Evolutionary conservation across 92 coral and sea anemone species (phyloP).

Genomic region (Actinernus sp.): DNA sequence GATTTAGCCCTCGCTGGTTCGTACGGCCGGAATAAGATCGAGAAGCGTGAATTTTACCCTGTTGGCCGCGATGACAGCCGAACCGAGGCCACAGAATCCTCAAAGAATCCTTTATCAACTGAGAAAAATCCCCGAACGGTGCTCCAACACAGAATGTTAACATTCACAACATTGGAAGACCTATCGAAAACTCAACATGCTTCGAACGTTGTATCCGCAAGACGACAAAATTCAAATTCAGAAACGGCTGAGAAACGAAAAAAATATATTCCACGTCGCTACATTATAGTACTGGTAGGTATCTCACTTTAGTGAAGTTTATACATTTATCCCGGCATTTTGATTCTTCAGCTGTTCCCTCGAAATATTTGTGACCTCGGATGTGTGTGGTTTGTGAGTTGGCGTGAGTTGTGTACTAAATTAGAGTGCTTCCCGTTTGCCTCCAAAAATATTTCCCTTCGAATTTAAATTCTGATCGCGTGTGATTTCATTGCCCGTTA

Average conservation of each 20-base stretch:
- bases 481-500: no score
- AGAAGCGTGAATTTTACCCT: slow-evolving; percentile 14
- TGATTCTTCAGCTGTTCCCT: no score
- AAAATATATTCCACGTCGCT: slow-evolving; percentile 23
- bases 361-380: no score
- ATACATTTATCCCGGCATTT: slow-evolving; percentile 41
- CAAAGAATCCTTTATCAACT: not conserved
- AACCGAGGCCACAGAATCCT: not conserved
- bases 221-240: not conserved
- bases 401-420: no score
- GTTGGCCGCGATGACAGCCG: slow-evolving; percentile 3
- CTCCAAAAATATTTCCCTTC: no score
- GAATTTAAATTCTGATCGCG: no score
- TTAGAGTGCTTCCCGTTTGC: no score
- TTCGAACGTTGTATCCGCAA: slow-evolving; percentile 2
- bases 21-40: slow-evolving; percentile 56
- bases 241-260: slow-evolving; percentile 2
- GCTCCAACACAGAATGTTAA: slow-evolving; percentile 11
- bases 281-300: slow-evolving; percentile 86
- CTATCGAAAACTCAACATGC: not conserved
- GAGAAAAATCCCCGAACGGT: not conserved
- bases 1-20: slow-evolving; percentile 74
- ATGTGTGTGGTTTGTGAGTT: no score
- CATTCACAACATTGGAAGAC: slow-evolving; percentile 1
- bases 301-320: not conserved